Conservation (phyloP, 2,797 vertebrate species). For the Typhlichthys subterraneus region DNA sequence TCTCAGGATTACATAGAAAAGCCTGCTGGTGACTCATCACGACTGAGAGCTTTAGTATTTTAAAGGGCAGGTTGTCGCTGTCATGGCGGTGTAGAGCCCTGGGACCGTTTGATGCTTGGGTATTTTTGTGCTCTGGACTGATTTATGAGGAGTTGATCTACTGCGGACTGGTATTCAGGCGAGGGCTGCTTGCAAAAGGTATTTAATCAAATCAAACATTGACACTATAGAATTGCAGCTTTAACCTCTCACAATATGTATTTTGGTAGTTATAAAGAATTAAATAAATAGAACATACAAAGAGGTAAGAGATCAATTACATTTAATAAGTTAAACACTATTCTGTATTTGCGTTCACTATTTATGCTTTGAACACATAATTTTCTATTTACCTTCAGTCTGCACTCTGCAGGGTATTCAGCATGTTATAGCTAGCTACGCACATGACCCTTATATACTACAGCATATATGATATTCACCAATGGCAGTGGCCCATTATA, state of each 20-base stretch:
- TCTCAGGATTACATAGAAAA: not conserved
- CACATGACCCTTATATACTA: too few relatives aligned
- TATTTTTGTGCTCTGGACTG: not conserved
- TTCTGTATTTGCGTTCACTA: too few relatives aligned
- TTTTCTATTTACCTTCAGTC: too few relatives aligned
- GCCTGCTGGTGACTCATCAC: conserved; percentile 18
- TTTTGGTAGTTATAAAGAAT: too few relatives aligned
- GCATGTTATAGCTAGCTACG: too few relatives aligned
- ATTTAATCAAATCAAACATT: not conserved
- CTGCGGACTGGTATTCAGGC: not conserved
- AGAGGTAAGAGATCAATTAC: too few relatives aligned
- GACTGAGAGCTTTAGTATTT: conserved; percentile 11
- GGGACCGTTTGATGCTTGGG: conserved; percentile 22
- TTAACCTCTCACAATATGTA: not conserved
- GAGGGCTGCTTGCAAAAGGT: not conserved
- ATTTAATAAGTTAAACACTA: too few relatives aligned
- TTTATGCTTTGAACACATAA: too few relatives aligned
- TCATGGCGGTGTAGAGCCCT: conserved; percentile 22
- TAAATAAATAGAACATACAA: too few relatives aligned
- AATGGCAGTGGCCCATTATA: too few relatives aligned
- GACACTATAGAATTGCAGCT: not conserved
- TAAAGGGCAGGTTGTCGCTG: not conserved
- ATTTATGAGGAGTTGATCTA: not conserved
- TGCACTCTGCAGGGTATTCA: too few relatives aligned
- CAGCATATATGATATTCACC: too few relatives aligned